Evolutionary conservation across 2,888 invertebrate species (phyloP).

Genomic region (Drosophila mimetica): DNA sequence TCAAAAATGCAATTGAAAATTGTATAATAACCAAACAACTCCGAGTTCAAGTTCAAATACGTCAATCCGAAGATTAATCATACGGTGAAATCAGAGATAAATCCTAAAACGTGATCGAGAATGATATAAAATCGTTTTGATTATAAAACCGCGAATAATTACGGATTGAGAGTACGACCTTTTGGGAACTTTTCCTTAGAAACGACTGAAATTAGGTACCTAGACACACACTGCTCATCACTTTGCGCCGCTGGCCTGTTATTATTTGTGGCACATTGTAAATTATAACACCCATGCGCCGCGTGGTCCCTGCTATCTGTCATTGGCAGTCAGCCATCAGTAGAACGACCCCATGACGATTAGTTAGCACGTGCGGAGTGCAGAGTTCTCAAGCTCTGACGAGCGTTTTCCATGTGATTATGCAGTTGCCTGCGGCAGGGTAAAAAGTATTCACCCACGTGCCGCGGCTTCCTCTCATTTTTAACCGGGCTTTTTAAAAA

Average conservation of each 20-base stretch:
- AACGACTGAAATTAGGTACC: not conserved
- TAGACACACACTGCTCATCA: slow-evolving; percentile 14
- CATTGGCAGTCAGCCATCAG: slow-evolving; percentile 26
- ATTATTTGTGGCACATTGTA: slow-evolving; percentile 26
- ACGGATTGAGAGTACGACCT: not conserved
- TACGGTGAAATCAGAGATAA: not conserved
- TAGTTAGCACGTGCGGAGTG: slow-evolving; percentile 29
- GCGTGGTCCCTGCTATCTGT: slow-evolving; percentile 29
- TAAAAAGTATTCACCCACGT: slow-evolving; percentile 6
- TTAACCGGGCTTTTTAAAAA: slow-evolving; percentile 9
- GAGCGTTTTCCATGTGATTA: slow-evolving; percentile 36
- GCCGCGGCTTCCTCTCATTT: slow-evolving; percentile 1
- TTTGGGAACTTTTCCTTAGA: not conserved
- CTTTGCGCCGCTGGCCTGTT: slow-evolving; percentile 14
- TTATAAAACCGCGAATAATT: not conserved
- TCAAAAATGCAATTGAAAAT: too few species aligned
- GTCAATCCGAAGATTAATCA: not conserved
- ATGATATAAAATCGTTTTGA: not conserved
- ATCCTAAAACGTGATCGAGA: not conserved
- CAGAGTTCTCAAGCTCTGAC: slow-evolving; percentile 25
- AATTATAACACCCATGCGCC: slow-evolving; percentile 40
- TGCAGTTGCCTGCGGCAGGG: slow-evolving; percentile 18
- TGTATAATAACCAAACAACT: not conserved
- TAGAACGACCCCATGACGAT: slow-evolving; percentile 27
- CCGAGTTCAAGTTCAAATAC: not conserved